phyloP scores from a whole-genome alignment of 2,888 invertebrate species.

The Ephialtes manifestator region DNA sequence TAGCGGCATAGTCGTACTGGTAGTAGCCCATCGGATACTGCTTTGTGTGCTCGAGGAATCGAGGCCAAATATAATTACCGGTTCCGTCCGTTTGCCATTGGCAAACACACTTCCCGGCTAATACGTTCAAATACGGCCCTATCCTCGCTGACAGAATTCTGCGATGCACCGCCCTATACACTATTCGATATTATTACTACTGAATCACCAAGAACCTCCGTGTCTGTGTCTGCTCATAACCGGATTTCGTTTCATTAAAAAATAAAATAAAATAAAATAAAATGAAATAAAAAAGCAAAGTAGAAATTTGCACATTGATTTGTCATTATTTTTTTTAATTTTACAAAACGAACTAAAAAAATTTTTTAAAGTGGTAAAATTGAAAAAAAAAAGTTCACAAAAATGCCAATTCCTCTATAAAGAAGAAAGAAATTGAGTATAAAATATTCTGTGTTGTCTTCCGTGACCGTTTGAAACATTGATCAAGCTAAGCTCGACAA shows the following conservation, averaged over 20 bases:
- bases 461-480: no score
- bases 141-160: constrained; percentile 9
- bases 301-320: no score
- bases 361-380: no score
- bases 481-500: no score
- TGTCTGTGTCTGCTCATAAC: neutral
- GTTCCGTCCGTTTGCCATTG: constrained; percentile 80
- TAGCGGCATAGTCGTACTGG: constrained; percentile 20
- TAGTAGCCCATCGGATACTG: constrained; percentile 67
- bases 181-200: neutral
- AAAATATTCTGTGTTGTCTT: no score
- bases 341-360: no score
- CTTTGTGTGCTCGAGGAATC: constrained; percentile 82
- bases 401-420: no score
- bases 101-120: constrained; percentile 78
- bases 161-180: neutral
- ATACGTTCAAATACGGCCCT: constrained; percentile 77
- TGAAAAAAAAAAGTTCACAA: no score
- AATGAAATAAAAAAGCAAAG: no score
- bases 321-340: no score
- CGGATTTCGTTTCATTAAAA: neutral
- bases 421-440: no score
- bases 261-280: no score
- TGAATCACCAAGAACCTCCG: neutral
- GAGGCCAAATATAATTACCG: constrained; percentile 84